Conservation (phyloP, 2,113 vertebrate species). For the Uria lomvia region DNA sequence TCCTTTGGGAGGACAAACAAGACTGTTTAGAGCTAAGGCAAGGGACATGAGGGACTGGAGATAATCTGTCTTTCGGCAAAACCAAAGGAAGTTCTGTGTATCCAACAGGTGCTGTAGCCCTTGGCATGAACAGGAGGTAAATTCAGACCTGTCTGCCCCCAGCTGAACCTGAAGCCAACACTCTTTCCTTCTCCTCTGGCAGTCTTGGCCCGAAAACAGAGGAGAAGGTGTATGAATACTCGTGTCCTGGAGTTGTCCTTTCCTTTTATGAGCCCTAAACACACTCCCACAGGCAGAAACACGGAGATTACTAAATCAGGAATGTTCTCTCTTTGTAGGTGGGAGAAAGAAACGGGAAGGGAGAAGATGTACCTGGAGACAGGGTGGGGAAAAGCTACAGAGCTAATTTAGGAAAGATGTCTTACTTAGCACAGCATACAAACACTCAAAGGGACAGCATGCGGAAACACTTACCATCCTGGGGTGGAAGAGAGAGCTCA, state of each 20-base stretch:
- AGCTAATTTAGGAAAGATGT: constrained; percentile 42
- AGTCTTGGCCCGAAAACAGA: not conserved
- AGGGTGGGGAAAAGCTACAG: not conserved
- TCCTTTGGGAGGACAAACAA: not conserved
- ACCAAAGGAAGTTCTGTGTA: not conserved
- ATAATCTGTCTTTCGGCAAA: not conserved
- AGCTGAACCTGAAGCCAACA: not conserved
- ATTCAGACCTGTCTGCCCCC: not conserved
- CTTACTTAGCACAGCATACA: constrained; percentile 16
- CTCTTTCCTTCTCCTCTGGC: not conserved
- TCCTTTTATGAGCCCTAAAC: constrained; percentile 17
- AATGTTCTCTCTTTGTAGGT: constrained; percentile 41
- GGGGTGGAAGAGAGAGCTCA: not conserved
- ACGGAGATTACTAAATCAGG: constrained; percentile 1
- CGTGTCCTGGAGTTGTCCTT: not conserved
- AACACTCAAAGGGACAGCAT: constrained; percentile 17
- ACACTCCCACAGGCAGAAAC: constrained; percentile 46
- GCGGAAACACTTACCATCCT: not conserved
- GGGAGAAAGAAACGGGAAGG: constrained; percentile 54
- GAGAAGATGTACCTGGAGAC: constrained; percentile 57
- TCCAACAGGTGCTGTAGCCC: not conserved
- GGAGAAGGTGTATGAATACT: not conserved
- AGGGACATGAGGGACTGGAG: not conserved
- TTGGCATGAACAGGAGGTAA: not conserved
- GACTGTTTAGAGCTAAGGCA: not conserved